Evolutionary conservation across 2,888 invertebrate species (phyloP).

Genomic region (Gerris lacustris): DNA sequence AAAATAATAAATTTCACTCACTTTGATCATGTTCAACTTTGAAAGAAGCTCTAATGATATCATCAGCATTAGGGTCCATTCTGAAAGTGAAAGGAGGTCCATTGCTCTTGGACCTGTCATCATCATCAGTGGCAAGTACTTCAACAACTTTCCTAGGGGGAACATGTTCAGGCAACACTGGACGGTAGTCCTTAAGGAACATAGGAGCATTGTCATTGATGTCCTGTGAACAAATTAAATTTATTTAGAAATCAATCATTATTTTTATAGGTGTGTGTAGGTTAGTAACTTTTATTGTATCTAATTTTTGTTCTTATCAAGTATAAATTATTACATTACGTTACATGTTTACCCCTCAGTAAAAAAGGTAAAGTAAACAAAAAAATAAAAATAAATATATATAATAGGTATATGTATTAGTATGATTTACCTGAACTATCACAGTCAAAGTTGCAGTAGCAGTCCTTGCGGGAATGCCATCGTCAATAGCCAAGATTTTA

Average conservation of each 20-base stretch:
- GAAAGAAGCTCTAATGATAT: slow-evolving; percentile 84
- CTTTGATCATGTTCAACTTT: slow-evolving; percentile 94
- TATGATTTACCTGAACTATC: too few relatives aligned
- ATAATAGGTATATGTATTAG: too few relatives aligned
- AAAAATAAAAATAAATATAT: too few relatives aligned
- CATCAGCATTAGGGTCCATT: slow-evolving; percentile 85
- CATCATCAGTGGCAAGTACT: slow-evolving; percentile 85
- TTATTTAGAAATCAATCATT: too few relatives aligned
- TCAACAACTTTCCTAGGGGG: slow-evolving; percentile 84
- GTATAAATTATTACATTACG: too few relatives aligned
- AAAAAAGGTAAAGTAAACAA: too few relatives aligned
- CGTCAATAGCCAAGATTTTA: slow-evolving; percentile 89
- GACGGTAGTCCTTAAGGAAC: slow-evolving; percentile 82
- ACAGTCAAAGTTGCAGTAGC: slow-evolving; percentile 88
- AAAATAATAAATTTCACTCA: slow-evolving; percentile 38
- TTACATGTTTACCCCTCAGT: too few relatives aligned
- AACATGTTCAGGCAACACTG: slow-evolving; percentile 85
- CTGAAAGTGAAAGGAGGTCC: slow-evolving; percentile 94
- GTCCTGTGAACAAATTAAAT: slow-evolving; percentile 46
- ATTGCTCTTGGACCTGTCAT: slow-evolving; percentile 85
- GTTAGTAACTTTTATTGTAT: too few relatives aligned
- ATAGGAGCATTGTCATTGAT: slow-evolving; percentile 92
- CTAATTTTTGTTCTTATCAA: too few relatives aligned
- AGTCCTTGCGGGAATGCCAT: slow-evolving; percentile 83
- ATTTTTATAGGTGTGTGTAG: too few relatives aligned